Conservation (phyloP, 2,888 invertebrate species). For the Orthonevra nobilis region DNA sequence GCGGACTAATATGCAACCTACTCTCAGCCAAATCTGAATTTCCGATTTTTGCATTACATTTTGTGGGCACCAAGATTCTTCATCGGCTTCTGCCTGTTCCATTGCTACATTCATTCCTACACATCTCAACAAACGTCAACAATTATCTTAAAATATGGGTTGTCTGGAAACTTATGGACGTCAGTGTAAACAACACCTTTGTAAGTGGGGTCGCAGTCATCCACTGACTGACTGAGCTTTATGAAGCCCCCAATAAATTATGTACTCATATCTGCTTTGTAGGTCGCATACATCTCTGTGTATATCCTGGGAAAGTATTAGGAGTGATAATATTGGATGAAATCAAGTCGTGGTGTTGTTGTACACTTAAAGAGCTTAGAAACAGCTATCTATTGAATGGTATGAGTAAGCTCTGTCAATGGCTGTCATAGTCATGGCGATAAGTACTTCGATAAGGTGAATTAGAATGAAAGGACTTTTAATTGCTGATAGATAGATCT, state of each 20-base stretch:
- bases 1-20: too few species aligned
- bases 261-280: slow-evolving; percentile 8
- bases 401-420: slow-evolving; percentile 25
- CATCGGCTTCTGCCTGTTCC: too few species aligned
- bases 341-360: slow-evolving; percentile 19
- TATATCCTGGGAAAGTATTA: slow-evolving; percentile 34
- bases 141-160: too few species aligned
- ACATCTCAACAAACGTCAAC: too few species aligned
- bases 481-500: slow-evolving; percentile 48
- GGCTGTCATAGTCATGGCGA: slow-evolving; percentile 37
- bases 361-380: slow-evolving; percentile 12
- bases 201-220: too few species aligned
- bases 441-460: slow-evolving; percentile 36
- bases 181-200: too few species aligned
- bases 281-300: slow-evolving; percentile 48
- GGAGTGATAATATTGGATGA: slow-evolving; percentile 27
- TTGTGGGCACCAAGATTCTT: too few species aligned
- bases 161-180: too few species aligned
- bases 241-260: slow-evolving; percentile 56
- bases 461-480: slow-evolving; percentile 45
- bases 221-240: too few species aligned
- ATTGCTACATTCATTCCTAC: too few species aligned
- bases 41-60: too few species aligned
- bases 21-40: too few species aligned
- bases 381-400: slow-evolving; percentile 6